Conservation (phyloP, 35 echinoderm and acorn worm genomes). For the Nesometra sesokonis region DNA sequence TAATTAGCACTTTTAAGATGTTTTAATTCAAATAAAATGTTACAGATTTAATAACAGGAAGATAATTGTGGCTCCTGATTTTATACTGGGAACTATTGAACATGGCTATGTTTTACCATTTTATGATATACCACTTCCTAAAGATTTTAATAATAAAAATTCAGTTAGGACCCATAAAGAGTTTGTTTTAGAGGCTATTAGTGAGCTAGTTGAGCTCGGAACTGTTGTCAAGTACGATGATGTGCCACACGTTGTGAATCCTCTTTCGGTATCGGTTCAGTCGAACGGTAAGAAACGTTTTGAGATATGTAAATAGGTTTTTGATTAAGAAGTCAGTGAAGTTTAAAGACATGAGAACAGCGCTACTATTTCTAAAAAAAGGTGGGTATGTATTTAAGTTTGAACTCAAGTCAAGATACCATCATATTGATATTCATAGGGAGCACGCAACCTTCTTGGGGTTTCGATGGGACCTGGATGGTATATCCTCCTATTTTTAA, state of each 20-base stretch:
- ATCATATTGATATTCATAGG: too few relatives aligned
- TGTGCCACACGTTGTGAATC: constrained; percentile 1
- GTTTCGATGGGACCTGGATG: not conserved
- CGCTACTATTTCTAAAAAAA: not conserved
- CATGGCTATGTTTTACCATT: too few relatives aligned
- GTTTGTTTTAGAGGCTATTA: not conserved
- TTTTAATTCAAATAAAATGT: too few relatives aligned
- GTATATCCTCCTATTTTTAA: not conserved
- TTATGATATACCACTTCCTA: too few relatives aligned
- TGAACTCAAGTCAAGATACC: constrained; percentile 24
- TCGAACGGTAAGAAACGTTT: constrained; percentile 10
- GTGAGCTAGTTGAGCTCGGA: not conserved
- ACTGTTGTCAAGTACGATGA: not conserved
- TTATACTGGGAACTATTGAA: too few relatives aligned
- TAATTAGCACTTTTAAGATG: too few relatives aligned
- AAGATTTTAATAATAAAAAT: not conserved
- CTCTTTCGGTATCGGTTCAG: constrained; percentile 21
- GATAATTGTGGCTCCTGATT: too few relatives aligned
- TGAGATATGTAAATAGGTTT: not conserved
- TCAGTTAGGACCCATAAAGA: not conserved
- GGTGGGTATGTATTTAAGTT: constrained; percentile 6
- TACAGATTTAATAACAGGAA: too few relatives aligned
- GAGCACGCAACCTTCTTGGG: too few relatives aligned
- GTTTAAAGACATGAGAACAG: not conserved
- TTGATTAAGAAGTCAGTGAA: not conserved